phyloP scores from a whole-genome alignment of 2,113 vertebrate species.

The Erythrolamprus reginae region DNA sequence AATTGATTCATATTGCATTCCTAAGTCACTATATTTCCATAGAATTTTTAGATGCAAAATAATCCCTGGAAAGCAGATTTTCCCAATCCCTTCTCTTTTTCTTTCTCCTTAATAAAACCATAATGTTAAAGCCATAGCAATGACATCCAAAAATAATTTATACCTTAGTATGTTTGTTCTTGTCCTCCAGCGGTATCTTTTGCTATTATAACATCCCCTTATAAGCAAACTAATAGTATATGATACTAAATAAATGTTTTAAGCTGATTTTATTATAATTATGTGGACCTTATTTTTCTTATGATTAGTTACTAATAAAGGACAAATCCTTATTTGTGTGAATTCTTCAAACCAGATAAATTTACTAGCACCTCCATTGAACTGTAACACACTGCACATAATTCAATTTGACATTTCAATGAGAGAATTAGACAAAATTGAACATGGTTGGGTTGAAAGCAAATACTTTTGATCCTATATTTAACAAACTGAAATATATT shows the following conservation, averaged over 20 bases:
- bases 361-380: not conserved
- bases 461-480: not conserved
- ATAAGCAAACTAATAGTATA: not conserved
- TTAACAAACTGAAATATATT: not conserved
- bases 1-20: not conserved
- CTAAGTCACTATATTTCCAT: slow-evolving; percentile 4
- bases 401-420: not conserved
- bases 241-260: not conserved
- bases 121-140: not conserved
- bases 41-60: not conserved
- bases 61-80: not conserved
- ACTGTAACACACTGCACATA: not conserved
- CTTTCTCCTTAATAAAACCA: not conserved
- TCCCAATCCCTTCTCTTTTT: not conserved
- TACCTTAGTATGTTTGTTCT: not conserved
- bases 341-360: not conserved
- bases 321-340: not conserved
- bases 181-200: not conserved
- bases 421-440: not conserved
- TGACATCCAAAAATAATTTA: not conserved
- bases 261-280: not conserved
- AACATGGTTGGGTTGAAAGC: not conserved
- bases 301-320: not conserved
- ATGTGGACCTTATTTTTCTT: not conserved
- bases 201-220: not conserved